These are phyloP conservation scores for Sciurus vulgaris DNA, from an alignment of 2,797 vertebrate species.

Conservation along the genomic window DNA sequence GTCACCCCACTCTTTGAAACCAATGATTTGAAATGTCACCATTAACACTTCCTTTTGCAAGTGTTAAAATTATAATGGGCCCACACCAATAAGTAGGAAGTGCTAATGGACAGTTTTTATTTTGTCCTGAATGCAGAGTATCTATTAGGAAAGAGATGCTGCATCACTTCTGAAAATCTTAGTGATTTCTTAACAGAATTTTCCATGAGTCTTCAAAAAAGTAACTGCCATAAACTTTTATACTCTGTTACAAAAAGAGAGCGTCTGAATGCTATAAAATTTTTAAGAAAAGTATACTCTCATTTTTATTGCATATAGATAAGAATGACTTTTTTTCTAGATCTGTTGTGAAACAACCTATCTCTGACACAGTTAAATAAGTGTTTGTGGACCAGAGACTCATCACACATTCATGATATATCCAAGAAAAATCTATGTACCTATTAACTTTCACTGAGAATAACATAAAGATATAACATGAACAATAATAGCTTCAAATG, in stretches of 20 bases:
- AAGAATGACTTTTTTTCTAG: background rate
- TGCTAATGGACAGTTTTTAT: slow-evolving; percentile 66
- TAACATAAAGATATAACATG: slow-evolving; percentile 33
- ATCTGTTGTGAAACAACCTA: background rate
- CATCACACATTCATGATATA: background rate
- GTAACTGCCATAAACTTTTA: background rate
- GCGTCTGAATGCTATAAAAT: background rate
- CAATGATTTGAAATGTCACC: slow-evolving; percentile 60
- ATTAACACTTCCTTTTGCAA: slow-evolving; percentile 62
- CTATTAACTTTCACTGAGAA: slow-evolving; percentile 66
- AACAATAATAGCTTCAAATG: slow-evolving; percentile 57
- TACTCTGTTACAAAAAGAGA: background rate
- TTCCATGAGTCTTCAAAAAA: background rate
- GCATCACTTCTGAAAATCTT: background rate
- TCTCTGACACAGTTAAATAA: background rate
- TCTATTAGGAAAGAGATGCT: slow-evolving; percentile 19
- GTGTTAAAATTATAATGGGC: slow-evolving; percentile 64
- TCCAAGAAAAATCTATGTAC: background rate
- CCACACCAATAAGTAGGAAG: slow-evolving; percentile 62
- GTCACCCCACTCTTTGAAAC: background rate
- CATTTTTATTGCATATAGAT: background rate
- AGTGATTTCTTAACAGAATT: background rate
- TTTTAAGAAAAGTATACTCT: background rate
- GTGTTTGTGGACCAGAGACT: background rate
- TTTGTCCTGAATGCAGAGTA: background rate